A percentile compares a stretch with the other conserved stretches of the same genome.
These are phyloP conservation scores for Thalassaphorura encarpata DNA, from an alignment of 1,140 invertebrate genomes.

Conservation along the genomic window DNA sequence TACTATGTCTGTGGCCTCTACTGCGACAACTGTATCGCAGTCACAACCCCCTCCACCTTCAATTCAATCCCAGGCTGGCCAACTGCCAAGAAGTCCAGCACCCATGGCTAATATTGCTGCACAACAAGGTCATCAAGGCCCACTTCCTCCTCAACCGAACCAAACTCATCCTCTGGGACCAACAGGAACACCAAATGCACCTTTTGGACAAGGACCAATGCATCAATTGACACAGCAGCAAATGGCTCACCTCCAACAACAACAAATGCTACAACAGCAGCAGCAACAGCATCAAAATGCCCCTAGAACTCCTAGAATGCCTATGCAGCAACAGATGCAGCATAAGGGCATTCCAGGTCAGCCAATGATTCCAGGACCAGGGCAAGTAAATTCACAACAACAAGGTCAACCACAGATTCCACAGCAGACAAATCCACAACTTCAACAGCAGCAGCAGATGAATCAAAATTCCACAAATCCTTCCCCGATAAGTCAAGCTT, in stretches of 20 bases:
- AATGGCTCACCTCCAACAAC: conserved; percentile 23
- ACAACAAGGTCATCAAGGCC: conserved; percentile 7
- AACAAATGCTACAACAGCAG: conserved; percentile 35
- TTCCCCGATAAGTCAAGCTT: neutral
- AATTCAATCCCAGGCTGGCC: conserved; percentile 3
- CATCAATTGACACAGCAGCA: conserved; percentile 9
- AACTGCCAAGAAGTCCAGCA: conserved; percentile 4
- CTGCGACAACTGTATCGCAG: conserved; percentile 1
- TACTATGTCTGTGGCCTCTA: no score
- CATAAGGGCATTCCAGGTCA: conserved; percentile 29
- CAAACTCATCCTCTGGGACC: conserved; percentile 1
- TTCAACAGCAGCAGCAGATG: conserved; percentile 15
- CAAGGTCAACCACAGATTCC: conserved; percentile 25
- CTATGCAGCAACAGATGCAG: conserved; percentile 31
- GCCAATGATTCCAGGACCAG: neutral
- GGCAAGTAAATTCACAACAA: conserved; percentile 34
- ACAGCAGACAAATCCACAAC: conserved; percentile 21
- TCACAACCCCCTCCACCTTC: no score
- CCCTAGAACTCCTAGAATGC: neutral
- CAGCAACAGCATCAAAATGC: conserved; percentile 9
- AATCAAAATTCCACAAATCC: neutral
- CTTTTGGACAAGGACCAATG: no score
- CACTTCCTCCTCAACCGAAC: neutral
- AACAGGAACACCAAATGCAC: no score
- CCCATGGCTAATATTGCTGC: neutral